phyloP scores from a whole-genome alignment of 2,113 vertebrate species.

The Brevimyrus niger region DNA sequence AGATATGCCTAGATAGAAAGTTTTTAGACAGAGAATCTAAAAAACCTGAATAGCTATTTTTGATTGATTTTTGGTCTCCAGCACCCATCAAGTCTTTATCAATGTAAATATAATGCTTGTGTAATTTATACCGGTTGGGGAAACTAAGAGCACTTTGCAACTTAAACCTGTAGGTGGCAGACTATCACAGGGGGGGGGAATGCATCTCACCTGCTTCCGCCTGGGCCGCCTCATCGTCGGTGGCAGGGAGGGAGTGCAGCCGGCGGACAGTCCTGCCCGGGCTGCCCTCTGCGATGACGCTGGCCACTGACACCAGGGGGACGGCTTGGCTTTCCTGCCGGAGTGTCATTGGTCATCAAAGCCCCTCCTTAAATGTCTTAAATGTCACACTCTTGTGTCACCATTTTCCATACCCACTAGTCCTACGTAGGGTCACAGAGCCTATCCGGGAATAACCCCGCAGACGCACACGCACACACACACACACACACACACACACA shows the following conservation, averaged over 20 bases:
- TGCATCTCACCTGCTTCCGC: constrained; percentile 60
- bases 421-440: background rate
- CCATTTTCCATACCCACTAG: background rate
- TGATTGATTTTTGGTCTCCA: background rate
- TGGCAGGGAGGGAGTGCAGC: constrained; percentile 34
- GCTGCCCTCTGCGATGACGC: constrained; percentile 50
- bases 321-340: constrained; percentile 79
- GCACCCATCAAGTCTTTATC: background rate
- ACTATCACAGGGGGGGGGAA: background rate
- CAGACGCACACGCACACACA: background rate
- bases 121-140: background rate
- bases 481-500: background rate
- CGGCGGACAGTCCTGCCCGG: constrained; percentile 55
- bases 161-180: background rate
- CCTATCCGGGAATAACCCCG: background rate
- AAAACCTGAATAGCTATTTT: background rate
- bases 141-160: background rate
- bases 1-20: background rate
- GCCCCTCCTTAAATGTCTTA: background rate
- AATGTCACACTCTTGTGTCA: background rate
- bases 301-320: constrained; percentile 68
- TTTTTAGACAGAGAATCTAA: background rate
- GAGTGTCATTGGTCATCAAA: background rate
- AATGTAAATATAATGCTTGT: background rate
- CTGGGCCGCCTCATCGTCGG: constrained; percentile 60